Conservation (phyloP, 2,888 invertebrate species). For the Pimpla rufipes region DNA sequence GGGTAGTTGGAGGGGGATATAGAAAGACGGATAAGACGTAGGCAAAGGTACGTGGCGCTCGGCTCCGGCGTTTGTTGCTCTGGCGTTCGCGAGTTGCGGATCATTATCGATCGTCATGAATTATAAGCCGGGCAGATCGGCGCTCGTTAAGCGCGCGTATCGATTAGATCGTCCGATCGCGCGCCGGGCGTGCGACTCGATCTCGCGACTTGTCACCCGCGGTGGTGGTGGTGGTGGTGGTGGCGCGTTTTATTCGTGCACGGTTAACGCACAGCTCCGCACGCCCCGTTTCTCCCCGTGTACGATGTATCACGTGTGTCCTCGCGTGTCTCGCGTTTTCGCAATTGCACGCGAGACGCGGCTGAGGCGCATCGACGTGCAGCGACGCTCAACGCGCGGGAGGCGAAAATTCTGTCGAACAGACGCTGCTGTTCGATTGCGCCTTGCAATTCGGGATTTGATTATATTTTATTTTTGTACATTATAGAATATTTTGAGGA, state of each 20-base stretch:
- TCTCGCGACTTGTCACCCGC: conserved; percentile 54
- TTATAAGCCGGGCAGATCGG: conserved; percentile 74
- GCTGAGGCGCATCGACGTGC: not conserved
- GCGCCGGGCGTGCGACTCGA: conserved; percentile 22
- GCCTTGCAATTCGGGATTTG: too few species aligned
- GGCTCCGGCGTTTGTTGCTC: conserved; percentile 37
- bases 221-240: too few species aligned
- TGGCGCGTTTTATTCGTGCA: not conserved
- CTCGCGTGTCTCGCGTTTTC: conserved; percentile 30
- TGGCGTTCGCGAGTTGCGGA: conserved; percentile 52
- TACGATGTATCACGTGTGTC: not conserved
- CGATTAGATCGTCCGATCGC: conserved; percentile 77
- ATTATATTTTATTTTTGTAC: too few species aligned
- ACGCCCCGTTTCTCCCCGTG: not conserved
- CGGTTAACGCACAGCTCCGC: conserved; percentile 13
- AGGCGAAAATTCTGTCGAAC: not conserved
- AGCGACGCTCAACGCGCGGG: not conserved
- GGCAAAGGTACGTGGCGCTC: conserved; percentile 55
- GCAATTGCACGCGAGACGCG: conserved; percentile 15
- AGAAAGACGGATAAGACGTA: conserved; percentile 39
- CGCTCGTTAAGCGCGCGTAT: conserved; percentile 77
- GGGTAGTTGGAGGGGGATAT: conserved; percentile 11
- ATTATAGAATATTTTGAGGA: too few species aligned
- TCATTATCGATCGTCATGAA: conserved; percentile 80
- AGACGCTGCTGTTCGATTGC: too few species aligned